These are phyloP conservation scores for Coluber constrictor DNA, from an alignment of 2,797 vertebrate species.

Conservation along the genomic window DNA sequence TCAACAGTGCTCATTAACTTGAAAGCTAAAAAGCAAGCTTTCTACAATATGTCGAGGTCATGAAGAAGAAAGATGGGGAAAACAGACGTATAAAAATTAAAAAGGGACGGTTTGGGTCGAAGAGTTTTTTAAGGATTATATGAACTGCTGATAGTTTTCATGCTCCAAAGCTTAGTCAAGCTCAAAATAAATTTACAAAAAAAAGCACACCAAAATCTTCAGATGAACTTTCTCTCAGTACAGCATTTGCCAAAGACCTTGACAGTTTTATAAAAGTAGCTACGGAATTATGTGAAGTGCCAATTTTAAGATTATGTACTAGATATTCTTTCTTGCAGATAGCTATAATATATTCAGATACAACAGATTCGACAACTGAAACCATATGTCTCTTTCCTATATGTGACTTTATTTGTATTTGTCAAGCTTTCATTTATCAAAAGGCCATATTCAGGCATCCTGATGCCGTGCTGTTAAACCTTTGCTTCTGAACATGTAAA, in stretches of 20 bases:
- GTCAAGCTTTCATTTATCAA: not conserved
- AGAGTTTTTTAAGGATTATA: not conserved
- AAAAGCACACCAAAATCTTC: not conserved
- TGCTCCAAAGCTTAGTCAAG: not conserved
- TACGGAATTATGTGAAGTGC: not conserved
- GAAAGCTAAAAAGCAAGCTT: not conserved
- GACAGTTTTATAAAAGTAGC: not conserved
- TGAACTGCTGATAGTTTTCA: not conserved
- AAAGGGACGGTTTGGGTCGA: not conserved
- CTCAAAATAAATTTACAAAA: not conserved
- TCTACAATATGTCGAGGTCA: not conserved
- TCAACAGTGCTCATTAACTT: constrained; percentile 12
- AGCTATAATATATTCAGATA: not conserved
- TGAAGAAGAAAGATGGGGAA: not conserved
- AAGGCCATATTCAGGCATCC: not conserved
- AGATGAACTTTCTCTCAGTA: not conserved
- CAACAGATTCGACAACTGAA: not conserved
- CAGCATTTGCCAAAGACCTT: not conserved
- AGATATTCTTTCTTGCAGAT: not conserved
- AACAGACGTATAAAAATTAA: not conserved
- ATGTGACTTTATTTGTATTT: not conserved
- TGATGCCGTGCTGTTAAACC: not conserved
- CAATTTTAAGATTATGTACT: not conserved
- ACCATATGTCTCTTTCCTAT: not conserved
- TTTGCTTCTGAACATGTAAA: not conserved